Base-by-base conservation (phyloP, 2,113 vertebrate species). In the Corythornis cristatus region DNA sequence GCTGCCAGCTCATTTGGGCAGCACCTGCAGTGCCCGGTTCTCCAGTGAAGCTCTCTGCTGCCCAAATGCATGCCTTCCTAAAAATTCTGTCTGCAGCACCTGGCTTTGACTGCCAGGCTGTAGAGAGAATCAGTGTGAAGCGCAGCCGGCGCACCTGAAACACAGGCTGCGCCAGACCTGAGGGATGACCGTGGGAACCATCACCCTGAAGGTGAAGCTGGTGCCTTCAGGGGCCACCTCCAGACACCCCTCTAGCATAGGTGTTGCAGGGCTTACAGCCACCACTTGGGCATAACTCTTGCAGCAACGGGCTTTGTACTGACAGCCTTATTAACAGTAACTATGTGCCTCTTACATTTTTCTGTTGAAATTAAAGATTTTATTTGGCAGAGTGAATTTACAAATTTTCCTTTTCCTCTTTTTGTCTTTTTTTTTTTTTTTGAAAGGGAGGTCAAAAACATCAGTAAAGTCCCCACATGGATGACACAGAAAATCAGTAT, bases 401-500 rank as follows among this genome's bases (percentile, higher is more conserved):
- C 82, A 93, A 84, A 74, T 78, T 94, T 95, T 93, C 68, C 92
- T 94, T 76, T 96, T 95, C 88, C 83, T 86, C 82, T 87, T 60
- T 97, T 92, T 95, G 86, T 89, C 90, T 95, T 86, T 94, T 91
- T 95, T 88, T 79, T 95, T 86, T 95, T 91, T 95, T 88, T 79
- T 84, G 64, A 83, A 92, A 68, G 40, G 43, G 86, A 53, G 83
- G 71, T 73, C 88, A 94, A 93, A 97, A 65, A 90, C 84, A 96
- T 97, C 95, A 82, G 90, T 95, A 40, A 96, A 96, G 95, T 95
- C 93, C 65, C 85, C 61, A 7, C 94, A 97, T 67, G 66, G 96
- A 96, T 37, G 60, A 95, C 75, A 72, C 93, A 94, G 93, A 94
- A 97, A 94, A 97, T 97, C 33, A 96, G 97, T 97, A 97, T 97